Conservation (phyloP, 2,113 vertebrate species). For the Sinosuthora webbiana region DNA sequence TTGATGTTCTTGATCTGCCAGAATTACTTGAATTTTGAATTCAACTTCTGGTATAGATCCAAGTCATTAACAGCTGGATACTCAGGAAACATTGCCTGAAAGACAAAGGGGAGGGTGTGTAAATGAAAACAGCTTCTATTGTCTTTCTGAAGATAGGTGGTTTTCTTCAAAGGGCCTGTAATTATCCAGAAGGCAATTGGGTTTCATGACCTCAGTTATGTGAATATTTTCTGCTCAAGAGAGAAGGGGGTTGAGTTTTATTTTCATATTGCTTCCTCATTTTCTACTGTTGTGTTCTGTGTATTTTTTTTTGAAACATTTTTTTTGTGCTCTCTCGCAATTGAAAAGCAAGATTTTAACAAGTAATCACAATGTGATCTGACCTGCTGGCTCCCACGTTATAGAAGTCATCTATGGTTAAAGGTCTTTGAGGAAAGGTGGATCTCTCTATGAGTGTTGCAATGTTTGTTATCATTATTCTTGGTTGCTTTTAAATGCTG, state of each 20-base stretch:
- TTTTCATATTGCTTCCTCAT: neutral
- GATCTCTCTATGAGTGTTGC: neutral
- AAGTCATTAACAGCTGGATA: neutral
- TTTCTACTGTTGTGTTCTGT: neutral
- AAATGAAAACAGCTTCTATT: neutral
- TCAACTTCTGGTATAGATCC: neutral
- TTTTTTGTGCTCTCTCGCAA: neutral
- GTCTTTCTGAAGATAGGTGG: neutral
- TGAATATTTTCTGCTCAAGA: neutral
- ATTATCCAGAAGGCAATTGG: neutral
- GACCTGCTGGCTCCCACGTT: neutral
- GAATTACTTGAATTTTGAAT: neutral
- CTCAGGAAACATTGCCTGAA: neutral
- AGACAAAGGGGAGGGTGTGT: neutral
- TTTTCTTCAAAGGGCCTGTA: constrained; percentile 11
- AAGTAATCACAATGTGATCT: neutral
- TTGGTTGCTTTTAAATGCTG: neutral
- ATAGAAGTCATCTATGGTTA: neutral
- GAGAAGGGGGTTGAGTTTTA: neutral
- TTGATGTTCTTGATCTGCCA: neutral
- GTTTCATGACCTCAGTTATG: neutral
- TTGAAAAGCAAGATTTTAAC: neutral
- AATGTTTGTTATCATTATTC: neutral
- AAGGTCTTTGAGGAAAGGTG: neutral
- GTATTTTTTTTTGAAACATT: rapidly evolving